phyloP scores from a whole-genome alignment of 2,113 vertebrate species.

The Rhea americana region DNA sequence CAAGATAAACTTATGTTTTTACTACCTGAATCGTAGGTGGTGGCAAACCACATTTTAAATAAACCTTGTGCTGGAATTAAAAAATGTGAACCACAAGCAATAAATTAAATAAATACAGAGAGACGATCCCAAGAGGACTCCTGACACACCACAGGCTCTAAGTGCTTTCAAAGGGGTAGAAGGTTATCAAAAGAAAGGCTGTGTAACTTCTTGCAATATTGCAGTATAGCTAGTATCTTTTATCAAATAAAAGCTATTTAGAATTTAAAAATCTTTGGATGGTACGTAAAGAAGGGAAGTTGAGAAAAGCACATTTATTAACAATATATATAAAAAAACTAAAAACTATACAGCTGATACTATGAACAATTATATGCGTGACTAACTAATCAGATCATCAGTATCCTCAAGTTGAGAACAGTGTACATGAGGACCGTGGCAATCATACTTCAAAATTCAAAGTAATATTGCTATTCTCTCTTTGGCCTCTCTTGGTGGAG shows the following conservation, averaged over 20 bases:
- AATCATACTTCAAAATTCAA: background rate
- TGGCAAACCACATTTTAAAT: constrained; percentile 52
- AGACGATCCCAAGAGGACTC: constrained; percentile 11
- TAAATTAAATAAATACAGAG: constrained; percentile 44
- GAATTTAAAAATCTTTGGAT: background rate
- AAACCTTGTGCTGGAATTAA: constrained; percentile 39
- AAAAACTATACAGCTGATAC: background rate
- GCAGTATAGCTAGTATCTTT: background rate
- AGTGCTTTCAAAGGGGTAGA: constrained; percentile 20
- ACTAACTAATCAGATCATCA: background rate
- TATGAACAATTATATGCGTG: background rate
- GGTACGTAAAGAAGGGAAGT: background rate
- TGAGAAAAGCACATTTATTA: background rate
- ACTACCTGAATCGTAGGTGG: constrained; percentile 53
- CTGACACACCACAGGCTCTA: constrained; percentile 27
- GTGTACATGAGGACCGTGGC: rapidly evolving
- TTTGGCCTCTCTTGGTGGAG: background rate
- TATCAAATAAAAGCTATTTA: background rate
- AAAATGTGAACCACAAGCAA: constrained; percentile 13
- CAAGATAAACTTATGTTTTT: constrained; percentile 18
- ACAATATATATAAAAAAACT: background rate
- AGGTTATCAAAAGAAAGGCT: constrained; percentile 42
- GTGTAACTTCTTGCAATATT: background rate
- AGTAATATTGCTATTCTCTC: background rate
- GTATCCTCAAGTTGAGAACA: background rate